Evolutionary conservation across 2,888 invertebrate genomes (phyloP), one percentile per base, ranked within the genome.

Genomic region (Acheta domesticus): DNA sequence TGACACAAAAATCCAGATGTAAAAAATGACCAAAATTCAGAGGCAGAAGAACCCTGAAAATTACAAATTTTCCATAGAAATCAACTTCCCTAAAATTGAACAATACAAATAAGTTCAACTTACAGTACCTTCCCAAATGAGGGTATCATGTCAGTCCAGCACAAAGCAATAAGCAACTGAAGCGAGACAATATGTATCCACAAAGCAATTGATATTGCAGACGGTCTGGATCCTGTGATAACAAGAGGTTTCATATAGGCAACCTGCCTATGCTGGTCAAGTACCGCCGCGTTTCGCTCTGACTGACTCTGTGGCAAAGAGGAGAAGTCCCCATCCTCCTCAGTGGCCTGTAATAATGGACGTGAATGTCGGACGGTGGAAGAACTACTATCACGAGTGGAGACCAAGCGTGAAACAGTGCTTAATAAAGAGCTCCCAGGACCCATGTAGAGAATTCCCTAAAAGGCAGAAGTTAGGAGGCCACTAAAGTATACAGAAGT

Each of bases 111-210:
- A 5, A 62, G 11, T 20, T 20, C 20, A 49, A 76, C 11, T 36
- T 48, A 80, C 85, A 85, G 36, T 85, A 90, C 90, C 84, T 88
- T 87, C 83, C 90, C 90, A 80, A 90, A 85, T 78, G 87, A 86
- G 14, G 89, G 89, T 81, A 90, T 84, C 73, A 89, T 86, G 84
- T 90, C 89, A 23, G 89, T 86, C 89, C 89, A 89, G 80, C 88
- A 88, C 77, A 89, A 84, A 3, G 85, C 82, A 78, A 89, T 79
- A 74, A 88, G 85, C 48, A 87, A 83, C n/a, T 87, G 81, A 80
- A 88, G 86, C 48, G 88, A 85, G 77, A 88, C 85, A 75, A 87
- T 83, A 83, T 90, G 90, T 76, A 89, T 86, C 86, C 89, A 89
- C 82, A 87, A 83, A 11, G 86, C 86, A 75, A 88, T 82, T 83